phyloP scores from a whole-genome alignment of 2,888 invertebrate genomes.

The Drosophila prolongata region DNA sequence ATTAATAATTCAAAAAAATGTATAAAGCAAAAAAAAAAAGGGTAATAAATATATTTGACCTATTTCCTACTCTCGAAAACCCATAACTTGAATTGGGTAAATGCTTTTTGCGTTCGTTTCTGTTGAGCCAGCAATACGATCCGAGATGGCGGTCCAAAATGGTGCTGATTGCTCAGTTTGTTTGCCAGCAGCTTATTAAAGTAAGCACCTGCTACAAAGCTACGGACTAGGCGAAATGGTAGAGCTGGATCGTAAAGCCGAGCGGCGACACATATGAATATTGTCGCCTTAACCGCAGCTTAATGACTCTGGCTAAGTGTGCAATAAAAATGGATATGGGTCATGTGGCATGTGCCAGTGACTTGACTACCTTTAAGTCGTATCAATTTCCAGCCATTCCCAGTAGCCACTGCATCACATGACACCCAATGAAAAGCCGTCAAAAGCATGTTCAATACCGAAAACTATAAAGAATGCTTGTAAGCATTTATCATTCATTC shows the following conservation, averaged over 20 bases:
- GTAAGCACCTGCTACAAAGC: conserved; percentile 27
- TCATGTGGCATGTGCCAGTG: conserved; percentile 44
- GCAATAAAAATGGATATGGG: conserved; percentile 44
- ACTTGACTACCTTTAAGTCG: conserved; percentile 14
- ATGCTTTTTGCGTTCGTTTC: not conserved
- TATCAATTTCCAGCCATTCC: conserved; percentile 9
- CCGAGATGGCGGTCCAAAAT: conserved; percentile 20
- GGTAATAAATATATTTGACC: not conserved
- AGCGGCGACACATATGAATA: conserved; percentile 37
- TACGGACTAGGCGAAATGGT: not conserved
- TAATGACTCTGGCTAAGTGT: conserved; percentile 40
- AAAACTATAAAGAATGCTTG: conserved; percentile 1
- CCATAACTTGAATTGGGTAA: conserved; percentile 5
- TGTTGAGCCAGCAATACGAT: conserved; percentile 34
- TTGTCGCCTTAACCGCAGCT: conserved; percentile 42
- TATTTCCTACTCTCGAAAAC: not conserved
- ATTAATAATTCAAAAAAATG: no score
- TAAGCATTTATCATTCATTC: conserved; percentile 6
- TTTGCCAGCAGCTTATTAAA: conserved; percentile 24
- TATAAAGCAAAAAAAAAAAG: not conserved
- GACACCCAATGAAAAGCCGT: conserved; percentile 8
- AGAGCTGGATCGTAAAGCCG: conserved; percentile 32
- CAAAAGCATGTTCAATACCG: conserved; percentile 9
- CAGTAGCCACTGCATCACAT: conserved; percentile 30
- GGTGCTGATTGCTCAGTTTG: conserved; percentile 49